A percentile compares a stretch with the other conserved stretches of the same genome.
Evolutionary conservation across 2,888 invertebrate species (phyloP).

Genomic region (Rhopalosiphum nymphaeae): DNA sequence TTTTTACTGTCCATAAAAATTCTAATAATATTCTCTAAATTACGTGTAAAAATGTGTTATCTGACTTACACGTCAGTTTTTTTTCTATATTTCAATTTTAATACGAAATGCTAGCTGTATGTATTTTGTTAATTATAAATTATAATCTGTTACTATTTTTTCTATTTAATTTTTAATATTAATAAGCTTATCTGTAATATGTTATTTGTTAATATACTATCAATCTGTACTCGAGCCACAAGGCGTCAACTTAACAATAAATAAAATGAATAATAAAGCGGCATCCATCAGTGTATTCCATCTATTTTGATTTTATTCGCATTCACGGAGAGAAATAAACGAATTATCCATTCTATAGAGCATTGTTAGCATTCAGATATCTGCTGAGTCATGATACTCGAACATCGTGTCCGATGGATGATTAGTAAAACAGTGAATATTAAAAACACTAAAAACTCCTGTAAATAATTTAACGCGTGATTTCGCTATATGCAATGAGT

Average conservation of each 20-base stretch:
- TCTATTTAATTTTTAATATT: too few species aligned
- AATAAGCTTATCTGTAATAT: too few species aligned
- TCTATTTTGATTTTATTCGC: not conserved
- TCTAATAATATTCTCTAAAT: too few species aligned
- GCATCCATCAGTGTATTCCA: not conserved
- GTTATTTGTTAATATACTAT: too few species aligned
- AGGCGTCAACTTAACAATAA: too few species aligned
- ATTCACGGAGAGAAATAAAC: not conserved
- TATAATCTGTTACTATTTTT: too few species aligned
- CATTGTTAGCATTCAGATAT: not conserved
- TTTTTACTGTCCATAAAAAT: too few species aligned
- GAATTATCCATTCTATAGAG: not conserved
- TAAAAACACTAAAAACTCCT: conserved; percentile 44
- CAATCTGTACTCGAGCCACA: too few species aligned
- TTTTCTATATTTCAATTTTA: not conserved
- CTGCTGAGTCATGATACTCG: conserved; percentile 17
- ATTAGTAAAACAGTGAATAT: not conserved
- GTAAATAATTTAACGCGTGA: conserved; percentile 27
- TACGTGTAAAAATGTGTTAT: not conserved
- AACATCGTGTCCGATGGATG: conserved; percentile 27
- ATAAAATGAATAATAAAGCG: not conserved
- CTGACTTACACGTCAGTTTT: not conserved
- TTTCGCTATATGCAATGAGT: conserved; percentile 18
- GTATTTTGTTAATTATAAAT: not conserved
- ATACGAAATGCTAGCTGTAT: not conserved